Evolutionary conservation across 1,140 invertebrate species (phyloP).

Genomic region (Bombus haemorrhoidalis): DNA sequence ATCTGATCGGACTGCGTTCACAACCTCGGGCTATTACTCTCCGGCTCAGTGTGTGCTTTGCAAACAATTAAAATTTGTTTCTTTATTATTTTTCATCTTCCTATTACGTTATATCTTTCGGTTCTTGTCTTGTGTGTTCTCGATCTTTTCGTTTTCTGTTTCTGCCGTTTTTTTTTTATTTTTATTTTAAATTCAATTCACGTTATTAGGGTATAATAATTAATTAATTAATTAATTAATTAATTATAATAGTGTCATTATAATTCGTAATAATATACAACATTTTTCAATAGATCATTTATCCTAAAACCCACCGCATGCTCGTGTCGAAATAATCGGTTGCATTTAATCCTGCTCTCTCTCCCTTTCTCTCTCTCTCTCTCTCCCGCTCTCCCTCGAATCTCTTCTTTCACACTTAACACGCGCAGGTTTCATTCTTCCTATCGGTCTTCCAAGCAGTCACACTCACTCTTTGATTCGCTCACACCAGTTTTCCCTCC

Average conservation of each 20-base stretch:
- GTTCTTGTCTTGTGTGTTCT: conserved; percentile 65
- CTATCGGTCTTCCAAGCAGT: not conserved
- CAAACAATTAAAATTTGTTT: conserved; percentile 79
- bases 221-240: conserved; percentile 78
- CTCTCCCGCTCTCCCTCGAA: not conserved
- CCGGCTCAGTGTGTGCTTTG: conserved; percentile 67
- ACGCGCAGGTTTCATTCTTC: too few relatives aligned
- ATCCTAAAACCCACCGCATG: conserved; percentile 79
- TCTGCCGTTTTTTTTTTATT: conserved; percentile 54
- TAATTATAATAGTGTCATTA: conserved; percentile 83
- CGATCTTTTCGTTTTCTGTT: conserved; percentile 46
- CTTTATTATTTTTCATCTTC: conserved; percentile 59
- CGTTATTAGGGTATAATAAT: conserved; percentile 82
- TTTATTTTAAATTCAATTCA: conserved; percentile 80
- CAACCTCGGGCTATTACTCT: conserved; percentile 18
- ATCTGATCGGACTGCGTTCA: conserved; percentile 13
- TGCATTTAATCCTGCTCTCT: conserved; percentile 54
- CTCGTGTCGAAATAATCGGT: conserved; percentile 71
- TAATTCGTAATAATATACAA: conserved; percentile 83
- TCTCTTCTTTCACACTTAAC: conserved; percentile 10
- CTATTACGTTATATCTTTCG: conserved; percentile 66
- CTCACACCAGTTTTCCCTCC: conserved; percentile 15
- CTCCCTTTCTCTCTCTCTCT: conserved; percentile 24
- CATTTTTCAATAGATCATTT: conserved; percentile 83
- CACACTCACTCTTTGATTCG: conserved; percentile 5